phyloP scores from a whole-genome alignment of 1,140 invertebrate genomes.

The Armadillidium nasatum region DNA sequence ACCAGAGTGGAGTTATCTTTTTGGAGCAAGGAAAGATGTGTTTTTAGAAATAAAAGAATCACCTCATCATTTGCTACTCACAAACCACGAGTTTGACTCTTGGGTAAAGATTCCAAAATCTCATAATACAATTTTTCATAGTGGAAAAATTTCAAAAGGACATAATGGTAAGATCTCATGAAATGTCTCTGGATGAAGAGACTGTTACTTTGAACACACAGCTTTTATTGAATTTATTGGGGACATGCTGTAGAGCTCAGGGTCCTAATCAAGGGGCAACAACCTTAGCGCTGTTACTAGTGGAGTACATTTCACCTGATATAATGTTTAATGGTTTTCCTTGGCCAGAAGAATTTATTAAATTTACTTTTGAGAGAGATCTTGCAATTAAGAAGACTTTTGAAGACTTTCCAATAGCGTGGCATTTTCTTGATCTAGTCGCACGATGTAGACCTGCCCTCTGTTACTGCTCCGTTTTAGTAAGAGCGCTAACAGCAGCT shows the following conservation, averaged over 20 bases:
- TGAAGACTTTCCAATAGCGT: slow-evolving; percentile 72
- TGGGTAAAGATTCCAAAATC: slow-evolving; percentile 67
- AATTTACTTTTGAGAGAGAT: slow-evolving; percentile 87
- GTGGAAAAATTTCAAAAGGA: slow-evolving; percentile 80
- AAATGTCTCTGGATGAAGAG: slow-evolving; percentile 50
- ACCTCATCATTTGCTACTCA: slow-evolving; percentile 25
- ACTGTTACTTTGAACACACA: slow-evolving; percentile 54
- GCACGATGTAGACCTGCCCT: slow-evolving; percentile 72
- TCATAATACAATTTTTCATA: slow-evolving; percentile 83
- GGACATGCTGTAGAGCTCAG: slow-evolving; percentile 32
- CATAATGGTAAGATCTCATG: slow-evolving; percentile 51
- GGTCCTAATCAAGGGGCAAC: slow-evolving; percentile 61
- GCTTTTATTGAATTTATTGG: slow-evolving; percentile 49
- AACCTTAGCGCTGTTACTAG: slow-evolving; percentile 74
- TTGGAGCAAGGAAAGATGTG: slow-evolving; percentile 36
- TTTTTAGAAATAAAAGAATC: slow-evolving; percentile 31
- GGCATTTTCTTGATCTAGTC: slow-evolving; percentile 72
- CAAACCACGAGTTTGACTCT: slow-evolving; percentile 45
- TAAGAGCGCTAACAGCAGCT: slow-evolving; percentile 77
- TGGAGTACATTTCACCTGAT: slow-evolving; percentile 86
- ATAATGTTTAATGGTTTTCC: slow-evolving; percentile 93
- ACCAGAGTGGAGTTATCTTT: slow-evolving; percentile 44
- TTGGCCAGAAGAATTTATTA: slow-evolving; percentile 89
- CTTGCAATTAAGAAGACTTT: slow-evolving; percentile 76
- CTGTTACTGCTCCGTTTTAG: slow-evolving; percentile 81